A percentile compares a stretch with the other conserved stretches of the same genome.
Conservation (phyloP, 1,140 invertebrate species). For the Saccostrea cuccullata region DNA sequence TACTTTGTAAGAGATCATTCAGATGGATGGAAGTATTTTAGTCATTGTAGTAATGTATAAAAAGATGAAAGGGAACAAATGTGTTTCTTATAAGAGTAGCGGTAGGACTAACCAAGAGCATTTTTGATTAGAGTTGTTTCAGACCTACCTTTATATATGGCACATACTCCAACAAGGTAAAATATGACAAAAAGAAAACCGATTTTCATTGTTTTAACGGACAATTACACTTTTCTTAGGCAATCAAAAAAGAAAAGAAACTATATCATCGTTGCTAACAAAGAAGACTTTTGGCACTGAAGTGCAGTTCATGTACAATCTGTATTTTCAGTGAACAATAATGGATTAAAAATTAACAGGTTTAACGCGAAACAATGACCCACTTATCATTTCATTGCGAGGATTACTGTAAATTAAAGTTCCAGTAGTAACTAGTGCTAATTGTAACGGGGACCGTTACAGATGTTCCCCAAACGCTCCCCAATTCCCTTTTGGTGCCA, state of each 20-base stretch:
- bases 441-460: too few species aligned
- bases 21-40: too few species aligned
- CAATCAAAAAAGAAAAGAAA: background rate
- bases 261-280: background rate
- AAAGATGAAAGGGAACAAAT: too few species aligned
- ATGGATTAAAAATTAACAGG: constrained; percentile 19
- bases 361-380: constrained; percentile 10
- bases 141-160: constrained; percentile 3
- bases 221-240: background rate
- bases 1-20: too few species aligned
- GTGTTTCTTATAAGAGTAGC: too few species aligned
- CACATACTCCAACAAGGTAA: background rate
- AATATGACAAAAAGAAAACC: background rate
- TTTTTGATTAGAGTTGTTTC: background rate
- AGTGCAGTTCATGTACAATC: background rate
- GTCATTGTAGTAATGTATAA: too few species aligned
- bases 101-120: too few species aligned
- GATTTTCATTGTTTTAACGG: background rate
- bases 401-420: background rate
- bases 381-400: background rate
- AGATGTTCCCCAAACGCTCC: too few species aligned
- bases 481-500: too few species aligned
- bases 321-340: background rate
- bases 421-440: constrained; percentile 4
- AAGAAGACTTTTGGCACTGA: background rate